Conservation (phyloP, 1,140 invertebrate genomes). For the Drosophila subpulchrella region DNA sequence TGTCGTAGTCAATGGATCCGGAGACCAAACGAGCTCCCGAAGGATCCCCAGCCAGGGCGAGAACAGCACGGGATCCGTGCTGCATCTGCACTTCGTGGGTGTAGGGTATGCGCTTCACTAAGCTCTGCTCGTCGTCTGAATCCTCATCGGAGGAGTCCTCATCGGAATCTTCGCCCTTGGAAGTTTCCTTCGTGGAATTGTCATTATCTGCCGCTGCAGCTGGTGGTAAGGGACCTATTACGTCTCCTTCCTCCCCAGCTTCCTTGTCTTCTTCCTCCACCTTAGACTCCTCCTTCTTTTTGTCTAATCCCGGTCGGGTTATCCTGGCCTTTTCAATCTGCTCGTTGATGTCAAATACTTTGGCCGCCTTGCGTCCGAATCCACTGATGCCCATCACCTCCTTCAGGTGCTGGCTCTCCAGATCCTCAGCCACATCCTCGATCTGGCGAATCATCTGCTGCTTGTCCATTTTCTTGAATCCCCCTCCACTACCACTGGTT, state of each 20-base stretch:
- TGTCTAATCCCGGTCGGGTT: conserved; percentile 32
- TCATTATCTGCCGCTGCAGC: conserved; percentile 3
- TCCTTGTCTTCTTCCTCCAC: conserved; percentile 4
- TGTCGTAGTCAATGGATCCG: conserved; percentile 97
- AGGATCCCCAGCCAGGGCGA: conserved; percentile 95
- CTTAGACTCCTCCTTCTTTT: conserved; percentile 11
- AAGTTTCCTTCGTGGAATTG: conserved; percentile 14
- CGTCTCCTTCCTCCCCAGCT: conserved; percentile 53
- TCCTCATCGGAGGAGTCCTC: conserved; percentile 62
- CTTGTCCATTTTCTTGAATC: conserved; percentile 88
- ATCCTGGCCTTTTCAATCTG: conserved; percentile 79
- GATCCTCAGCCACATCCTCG: conserved; percentile 89
- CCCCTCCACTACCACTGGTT: conserved; percentile 65
- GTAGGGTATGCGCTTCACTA: conserved; percentile 90
- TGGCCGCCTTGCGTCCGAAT: conserved; percentile 92
- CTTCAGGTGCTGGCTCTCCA: conserved; percentile 88
- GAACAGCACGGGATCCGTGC: conserved; percentile 94
- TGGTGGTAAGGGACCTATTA: conserved; percentile 72
- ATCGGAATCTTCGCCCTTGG: conserved; percentile 38
- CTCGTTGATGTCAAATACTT: conserved; percentile 89
- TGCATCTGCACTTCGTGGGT: conserved; percentile 92
- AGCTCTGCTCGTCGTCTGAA: conserved; percentile 85
- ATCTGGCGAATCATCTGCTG: conserved; percentile 86
- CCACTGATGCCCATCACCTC: conserved; percentile 90
- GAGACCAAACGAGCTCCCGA: conserved; percentile 96